Conservation (phyloP, 2,888 invertebrate genomes). For the Dasysyrphus albostriatus region DNA sequence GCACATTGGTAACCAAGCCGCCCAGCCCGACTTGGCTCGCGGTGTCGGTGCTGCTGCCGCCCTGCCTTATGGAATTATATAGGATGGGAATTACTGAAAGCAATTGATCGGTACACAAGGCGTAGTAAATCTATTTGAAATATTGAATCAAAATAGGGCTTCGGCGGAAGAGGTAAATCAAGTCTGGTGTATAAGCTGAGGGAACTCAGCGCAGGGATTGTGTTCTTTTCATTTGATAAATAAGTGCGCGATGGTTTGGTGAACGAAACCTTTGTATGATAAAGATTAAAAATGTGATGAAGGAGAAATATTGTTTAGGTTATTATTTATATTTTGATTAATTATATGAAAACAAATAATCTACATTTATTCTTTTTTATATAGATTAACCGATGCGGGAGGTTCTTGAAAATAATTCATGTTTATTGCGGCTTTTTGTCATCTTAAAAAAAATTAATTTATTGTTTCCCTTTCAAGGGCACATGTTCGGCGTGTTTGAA, state of each 20-base stretch:
- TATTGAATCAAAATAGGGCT: slow-evolving; percentile 72
- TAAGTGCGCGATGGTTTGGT: slow-evolving; percentile 28
- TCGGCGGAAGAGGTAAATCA: slow-evolving; percentile 67
- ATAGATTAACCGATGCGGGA: not conserved
- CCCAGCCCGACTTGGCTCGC: slow-evolving; percentile 9
- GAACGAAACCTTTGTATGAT: slow-evolving; percentile 20
- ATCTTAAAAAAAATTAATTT: no score
- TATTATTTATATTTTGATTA: slow-evolving; percentile 47
- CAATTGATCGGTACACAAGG: slow-evolving; percentile 68
- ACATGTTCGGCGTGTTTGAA: no score
- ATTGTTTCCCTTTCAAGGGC: no score
- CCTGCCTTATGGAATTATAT: slow-evolving; percentile 52
- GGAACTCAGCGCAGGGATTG: slow-evolving; percentile 20
- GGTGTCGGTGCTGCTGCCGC: not conserved
- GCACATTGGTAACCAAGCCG: slow-evolving; percentile 12
- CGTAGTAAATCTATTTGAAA: slow-evolving; percentile 70
- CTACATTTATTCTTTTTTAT: not conserved
- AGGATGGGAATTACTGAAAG: slow-evolving; percentile 62
- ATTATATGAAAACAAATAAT: slow-evolving; percentile 13
- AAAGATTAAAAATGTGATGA: slow-evolving; percentile 34
- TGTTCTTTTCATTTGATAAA: slow-evolving; percentile 19
- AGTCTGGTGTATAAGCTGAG: not conserved
- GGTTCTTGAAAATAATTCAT: not conserved
- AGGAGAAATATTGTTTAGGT: slow-evolving; percentile 29
- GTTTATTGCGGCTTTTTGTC: no score